Percentiles rank a stretch among this genome's conserved stretches.
Conservation (phyloP, 2,888 invertebrate genomes). For the Lepidochrysops patricia region DNA sequence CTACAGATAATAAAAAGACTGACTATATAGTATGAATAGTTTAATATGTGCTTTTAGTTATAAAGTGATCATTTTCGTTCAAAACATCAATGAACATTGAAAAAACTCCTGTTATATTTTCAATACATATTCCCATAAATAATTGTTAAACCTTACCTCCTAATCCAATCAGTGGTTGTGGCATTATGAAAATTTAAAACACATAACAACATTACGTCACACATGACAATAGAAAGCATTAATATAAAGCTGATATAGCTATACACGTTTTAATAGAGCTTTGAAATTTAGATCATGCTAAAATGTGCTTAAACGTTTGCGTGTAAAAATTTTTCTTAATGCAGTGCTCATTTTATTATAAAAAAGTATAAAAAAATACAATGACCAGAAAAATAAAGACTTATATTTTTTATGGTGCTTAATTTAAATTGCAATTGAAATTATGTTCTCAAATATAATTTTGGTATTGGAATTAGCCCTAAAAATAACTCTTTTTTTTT, state of each 20-base stretch:
- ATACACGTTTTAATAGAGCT: conserved; percentile 32
- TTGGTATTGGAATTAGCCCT: no score
- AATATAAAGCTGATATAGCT: not conserved
- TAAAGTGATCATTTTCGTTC: no score
- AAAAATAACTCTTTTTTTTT: not conserved
- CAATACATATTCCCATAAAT: not conserved
- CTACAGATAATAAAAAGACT: not conserved
- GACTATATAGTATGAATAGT: no score
- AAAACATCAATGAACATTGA: no score
- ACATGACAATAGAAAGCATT: not conserved
- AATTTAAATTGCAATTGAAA: no score
- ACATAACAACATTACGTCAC: conserved; percentile 42
- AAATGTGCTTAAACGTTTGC: conserved; percentile 41
- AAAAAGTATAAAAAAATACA: not conserved
- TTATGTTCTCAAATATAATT: no score
- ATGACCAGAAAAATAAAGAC: not conserved
- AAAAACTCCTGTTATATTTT: not conserved
- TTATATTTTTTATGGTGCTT: not conserved
- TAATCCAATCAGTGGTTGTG: conserved; percentile 37
- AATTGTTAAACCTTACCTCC: conserved; percentile 45
- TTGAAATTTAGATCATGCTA: conserved; percentile 37
- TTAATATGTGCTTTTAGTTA: no score
- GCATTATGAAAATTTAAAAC: conserved; percentile 36
- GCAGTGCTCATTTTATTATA: conserved; percentile 11
- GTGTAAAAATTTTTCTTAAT: no score